Evolutionary conservation across 2,797 vertebrate species (phyloP), one percentile per base, ranked within the genome.

Genomic region (Sebastes matsubarae): DNA sequence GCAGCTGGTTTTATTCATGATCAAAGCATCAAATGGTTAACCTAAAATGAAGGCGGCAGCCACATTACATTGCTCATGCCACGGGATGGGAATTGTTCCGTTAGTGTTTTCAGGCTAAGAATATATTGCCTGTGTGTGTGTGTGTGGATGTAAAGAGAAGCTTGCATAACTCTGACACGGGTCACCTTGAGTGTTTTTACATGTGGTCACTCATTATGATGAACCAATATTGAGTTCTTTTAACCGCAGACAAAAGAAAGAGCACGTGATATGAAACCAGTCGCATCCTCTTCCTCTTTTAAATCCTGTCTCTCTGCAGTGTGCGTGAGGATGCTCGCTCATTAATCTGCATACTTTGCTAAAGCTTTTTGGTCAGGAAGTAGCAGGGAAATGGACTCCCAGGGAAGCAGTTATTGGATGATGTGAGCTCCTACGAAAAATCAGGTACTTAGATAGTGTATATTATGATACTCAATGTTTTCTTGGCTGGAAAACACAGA

Each of bases 261-360:
- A 73, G 55, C 58, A 69, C 66, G 20, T 75, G 61, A 76, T 50
- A 22, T 20, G n/a, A 85, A 72, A 72, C 20, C 61, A 65, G 61
- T 65, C 30, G 50, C 71, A 76, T 68, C 76, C 85, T 60, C 71
- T 86, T 90, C 85, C 88, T 81, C 71, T 89, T 87, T 70, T 74
- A 18, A 8, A n/a, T 57, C 24, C 70, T 10, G 18, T 8, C 9
- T 57, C 16, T 60, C 12, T 81, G 68, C 59, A 20, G 34, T 5
- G 38, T 77, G 46, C 13, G 1, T 65, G 68, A 67, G 63, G 59
- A 70, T 30, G 27, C 3, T 58, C 2, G 3, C 55, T 61, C 57
- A 30, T 69, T 55, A 46, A 64, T 77, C 42, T 66, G 76, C 60
- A 34, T 20, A 13, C 14, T 67, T 55, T 63, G 30, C 46, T 69